phyloP scores from a whole-genome alignment of 2,113 vertebrate species.

The Neomonachus schauinslandi region DNA sequence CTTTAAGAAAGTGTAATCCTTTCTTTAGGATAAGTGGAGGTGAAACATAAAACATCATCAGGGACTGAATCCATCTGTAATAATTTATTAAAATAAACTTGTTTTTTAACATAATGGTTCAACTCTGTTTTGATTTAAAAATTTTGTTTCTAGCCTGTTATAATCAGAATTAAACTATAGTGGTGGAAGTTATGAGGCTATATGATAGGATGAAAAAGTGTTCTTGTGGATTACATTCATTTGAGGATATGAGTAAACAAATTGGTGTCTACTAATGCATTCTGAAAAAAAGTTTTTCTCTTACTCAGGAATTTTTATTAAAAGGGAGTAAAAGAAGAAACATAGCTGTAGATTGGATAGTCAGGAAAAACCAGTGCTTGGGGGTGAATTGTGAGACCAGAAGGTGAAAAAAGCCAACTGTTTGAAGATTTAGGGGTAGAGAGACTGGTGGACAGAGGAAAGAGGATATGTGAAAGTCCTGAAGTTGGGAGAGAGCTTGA shows the following conservation, averaged over 20 bases:
- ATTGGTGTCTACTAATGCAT: neutral
- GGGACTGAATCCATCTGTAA: neutral
- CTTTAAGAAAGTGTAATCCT: neutral
- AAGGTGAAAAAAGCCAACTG: neutral
- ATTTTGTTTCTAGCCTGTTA: neutral
- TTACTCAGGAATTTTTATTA: conserved; percentile 7
- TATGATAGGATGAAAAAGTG: neutral
- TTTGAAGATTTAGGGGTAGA: neutral
- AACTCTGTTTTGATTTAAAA: neutral
- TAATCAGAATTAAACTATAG: neutral
- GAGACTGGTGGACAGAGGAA: neutral
- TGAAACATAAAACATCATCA: neutral
- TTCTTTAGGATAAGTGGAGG: neutral
- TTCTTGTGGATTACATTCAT: neutral
- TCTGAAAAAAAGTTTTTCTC: conserved; percentile 12
- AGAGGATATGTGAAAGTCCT: neutral
- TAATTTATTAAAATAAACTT: neutral
- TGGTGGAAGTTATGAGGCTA: neutral
- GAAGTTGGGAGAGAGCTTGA: neutral
- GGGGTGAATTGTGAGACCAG: neutral
- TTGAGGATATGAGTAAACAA: neutral
- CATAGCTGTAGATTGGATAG: neutral
- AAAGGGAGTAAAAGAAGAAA: neutral
- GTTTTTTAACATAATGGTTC: neutral
- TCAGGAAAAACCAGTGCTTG: neutral